Percentiles rank a stretch among this genome's conserved stretches.
Conservation (phyloP, 2,888 invertebrate genomes). For the Drosophila glabriapex region DNA sequence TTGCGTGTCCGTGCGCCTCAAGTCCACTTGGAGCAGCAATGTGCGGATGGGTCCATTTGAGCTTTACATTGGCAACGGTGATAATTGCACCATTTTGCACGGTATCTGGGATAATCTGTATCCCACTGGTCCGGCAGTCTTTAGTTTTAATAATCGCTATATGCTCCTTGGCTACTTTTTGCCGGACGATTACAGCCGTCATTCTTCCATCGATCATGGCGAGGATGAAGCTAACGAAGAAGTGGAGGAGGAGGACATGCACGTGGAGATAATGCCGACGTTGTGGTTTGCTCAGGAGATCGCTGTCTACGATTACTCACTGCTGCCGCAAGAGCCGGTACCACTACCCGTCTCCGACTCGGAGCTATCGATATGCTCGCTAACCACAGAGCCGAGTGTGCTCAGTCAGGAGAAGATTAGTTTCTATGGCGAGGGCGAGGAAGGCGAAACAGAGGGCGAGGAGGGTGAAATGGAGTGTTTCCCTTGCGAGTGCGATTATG, state of each 20-base stretch:
- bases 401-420: conserved; percentile 56
- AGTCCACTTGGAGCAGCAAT: conserved; percentile 92
- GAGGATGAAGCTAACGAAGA: conserved; percentile 36
- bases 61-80: conserved; percentile 88
- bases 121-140: conserved; percentile 91
- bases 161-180: conserved; percentile 91
- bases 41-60: conserved; percentile 91
- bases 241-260: conserved; percentile 69
- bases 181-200: conserved; percentile 83
- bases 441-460: conserved; percentile 67
- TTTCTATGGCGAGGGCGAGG: conserved; percentile 72
- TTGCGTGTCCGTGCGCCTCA: conserved; percentile 86
- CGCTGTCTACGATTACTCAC: conserved; percentile 89
- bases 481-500: conserved; percentile 73
- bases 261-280: conserved; percentile 83
- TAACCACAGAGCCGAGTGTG: conserved; percentile 62
- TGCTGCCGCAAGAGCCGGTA: conserved; percentile 90
- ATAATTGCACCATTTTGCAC: conserved; percentile 86
- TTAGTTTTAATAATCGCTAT: conserved; percentile 91
- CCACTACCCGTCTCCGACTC: conserved; percentile 89
- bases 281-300: conserved; percentile 90
- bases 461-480: conserved; percentile 74
- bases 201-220: conserved; percentile 21
- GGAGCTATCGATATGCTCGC: conserved; percentile 82
- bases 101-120: conserved; percentile 90